Evolutionary conservation across 2,797 vertebrate genomes (phyloP).

Genomic region (Poecilia gillii): DNA sequence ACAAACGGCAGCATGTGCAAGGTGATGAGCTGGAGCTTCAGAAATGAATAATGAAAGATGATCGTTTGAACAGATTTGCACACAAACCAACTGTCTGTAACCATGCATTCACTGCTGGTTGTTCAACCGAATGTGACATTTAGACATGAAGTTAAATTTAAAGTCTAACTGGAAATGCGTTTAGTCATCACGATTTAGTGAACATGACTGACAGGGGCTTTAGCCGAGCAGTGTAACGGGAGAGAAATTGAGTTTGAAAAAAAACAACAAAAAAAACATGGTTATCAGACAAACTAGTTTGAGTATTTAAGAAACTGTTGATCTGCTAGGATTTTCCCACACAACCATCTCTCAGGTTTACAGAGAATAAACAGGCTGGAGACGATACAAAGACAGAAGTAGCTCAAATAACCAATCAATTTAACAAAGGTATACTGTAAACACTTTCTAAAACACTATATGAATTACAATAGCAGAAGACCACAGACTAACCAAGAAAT

Average conservation of each 20-base stretch:
- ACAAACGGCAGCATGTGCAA: slow-evolving; percentile 7
- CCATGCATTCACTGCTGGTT: background rate
- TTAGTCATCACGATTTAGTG: background rate
- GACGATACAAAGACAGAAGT: background rate
- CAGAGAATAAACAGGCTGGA: background rate
- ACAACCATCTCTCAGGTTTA: background rate
- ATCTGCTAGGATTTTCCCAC: background rate
- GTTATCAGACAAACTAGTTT: background rate
- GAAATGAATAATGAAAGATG: slow-evolving; percentile 58
- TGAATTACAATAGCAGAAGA: background rate
- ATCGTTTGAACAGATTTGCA: slow-evolving; percentile 12
- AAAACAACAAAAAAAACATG: background rate
- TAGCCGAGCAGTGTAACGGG: background rate
- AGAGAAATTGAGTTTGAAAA: background rate
- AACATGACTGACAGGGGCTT: background rate
- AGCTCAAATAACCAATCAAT: background rate
- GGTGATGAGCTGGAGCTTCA: slow-evolving; percentile 44
- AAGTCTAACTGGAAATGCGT: background rate
- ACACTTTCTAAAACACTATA: background rate
- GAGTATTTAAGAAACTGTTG: background rate
- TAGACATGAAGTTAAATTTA: slow-evolving; percentile 12
- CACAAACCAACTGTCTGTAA: slow-evolving; percentile 37
- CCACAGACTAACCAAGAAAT: background rate
- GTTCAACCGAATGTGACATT: background rate
- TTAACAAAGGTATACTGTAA: background rate